Evolutionary conservation across 2,888 invertebrate genomes (phyloP), one percentile per base, ranked within the genome.

Genomic region (Aradus depressus): DNA sequence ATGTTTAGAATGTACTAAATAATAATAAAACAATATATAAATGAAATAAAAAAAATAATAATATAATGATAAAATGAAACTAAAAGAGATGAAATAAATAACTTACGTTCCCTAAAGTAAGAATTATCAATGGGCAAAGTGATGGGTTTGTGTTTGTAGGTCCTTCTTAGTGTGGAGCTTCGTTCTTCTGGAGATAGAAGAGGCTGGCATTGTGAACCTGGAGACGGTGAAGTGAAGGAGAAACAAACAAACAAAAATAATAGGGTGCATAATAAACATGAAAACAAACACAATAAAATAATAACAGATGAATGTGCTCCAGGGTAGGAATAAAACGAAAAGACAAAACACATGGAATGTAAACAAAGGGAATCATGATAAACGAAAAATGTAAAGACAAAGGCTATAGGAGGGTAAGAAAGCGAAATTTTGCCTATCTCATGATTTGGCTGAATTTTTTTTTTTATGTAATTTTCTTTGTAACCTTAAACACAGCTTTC

Each of bases 51-150:
- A 49, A 57, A 38, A 43, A 54, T 51, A 42, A 45, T 56, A 34
- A 47, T 49, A 43, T 41, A 43, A 51, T 47, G 14, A 49, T 14
- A 55, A 26, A 39, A 38, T 45, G 18, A 51, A 48, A 45, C 44
- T 44, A 52, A 16, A 49, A 44, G 47, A 38, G 19, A 50, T 22
- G n/a, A 28, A 54, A 44, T 44, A 49, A 54, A 31, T 18, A 68
- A 78, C 79, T 75, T 72, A 80, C 79, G 75, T 71, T 79, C 79
- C 66, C 75, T 72, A 54, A 73, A 70, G 52, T 75, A 74, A 64
- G 76, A 74, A 61, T 73, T 71, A 65, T 81, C 80, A 62, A 80
- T 75, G 51, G 80, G 78, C 59, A 80, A 73, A 65, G 76, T 75
- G 64, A 80, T 77, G 57, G 80, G 79, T 68, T 80, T 81, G 61